These are phyloP conservation scores for Alethe diademata DNA, from an alignment of 2,113 vertebrate species.

Conservation along the genomic window DNA sequence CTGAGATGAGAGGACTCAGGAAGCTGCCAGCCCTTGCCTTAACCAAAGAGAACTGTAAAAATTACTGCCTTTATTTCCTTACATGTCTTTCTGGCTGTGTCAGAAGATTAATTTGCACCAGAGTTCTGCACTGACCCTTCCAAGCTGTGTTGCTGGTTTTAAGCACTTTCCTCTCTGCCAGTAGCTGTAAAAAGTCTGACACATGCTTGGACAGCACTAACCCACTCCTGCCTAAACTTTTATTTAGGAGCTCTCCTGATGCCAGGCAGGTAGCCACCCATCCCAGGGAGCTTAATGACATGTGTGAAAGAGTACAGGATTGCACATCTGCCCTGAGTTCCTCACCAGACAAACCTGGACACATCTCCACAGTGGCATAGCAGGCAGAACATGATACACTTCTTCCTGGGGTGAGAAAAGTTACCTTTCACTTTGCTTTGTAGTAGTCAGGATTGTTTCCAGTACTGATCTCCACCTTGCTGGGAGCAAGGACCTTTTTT, in stretches of 20 bases:
- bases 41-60: slow-evolving; percentile 32
- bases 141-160: neutral
- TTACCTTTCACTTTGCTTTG: neutral
- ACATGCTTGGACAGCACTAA: neutral
- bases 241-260: neutral
- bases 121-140: neutral
- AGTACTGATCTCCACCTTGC: neutral
- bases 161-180: neutral
- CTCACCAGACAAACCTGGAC: neutral
- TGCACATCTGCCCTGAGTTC: neutral
- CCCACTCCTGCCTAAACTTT: neutral
- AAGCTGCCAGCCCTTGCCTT: neutral
- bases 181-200: neutral
- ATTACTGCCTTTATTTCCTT: neutral
- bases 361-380: neutral
- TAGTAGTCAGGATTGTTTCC: neutral
- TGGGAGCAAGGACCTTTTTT: neutral
- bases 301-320: neutral
- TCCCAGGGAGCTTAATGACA: neutral
- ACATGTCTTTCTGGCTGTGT: neutral
- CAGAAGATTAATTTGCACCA: neutral
- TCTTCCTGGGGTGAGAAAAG: neutral
- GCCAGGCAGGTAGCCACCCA: neutral
- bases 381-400: neutral
- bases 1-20: neutral